Percentiles rank a stretch among this genome's conserved stretches.
These are phyloP conservation scores for Stomorhina lunata DNA, from an alignment of 2,888 invertebrate genomes.

Conservation along the genomic window DNA sequence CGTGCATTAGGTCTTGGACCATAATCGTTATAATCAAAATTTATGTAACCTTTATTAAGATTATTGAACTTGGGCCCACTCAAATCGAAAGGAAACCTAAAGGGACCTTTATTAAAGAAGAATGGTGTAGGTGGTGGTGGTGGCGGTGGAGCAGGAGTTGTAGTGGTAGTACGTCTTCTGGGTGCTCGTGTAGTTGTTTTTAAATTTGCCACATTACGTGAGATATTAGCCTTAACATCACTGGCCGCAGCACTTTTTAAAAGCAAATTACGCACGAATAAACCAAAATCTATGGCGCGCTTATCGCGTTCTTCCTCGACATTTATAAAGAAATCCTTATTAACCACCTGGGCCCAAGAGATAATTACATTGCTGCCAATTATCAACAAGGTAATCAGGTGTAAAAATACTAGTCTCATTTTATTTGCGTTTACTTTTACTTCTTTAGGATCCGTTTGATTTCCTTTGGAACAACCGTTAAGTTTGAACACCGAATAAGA, in stretches of 20 bases:
- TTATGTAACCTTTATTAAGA: conserved; percentile 47
- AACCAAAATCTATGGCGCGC: conserved; percentile 72
- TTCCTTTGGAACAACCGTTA: conserved; percentile 54
- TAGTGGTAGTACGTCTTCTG: conserved; percentile 15
- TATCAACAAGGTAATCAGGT: conserved; percentile 41
- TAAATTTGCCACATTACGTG: conserved; percentile 33
- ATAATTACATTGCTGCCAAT: conserved; percentile 31
- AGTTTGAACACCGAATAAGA: conserved; percentile 60
- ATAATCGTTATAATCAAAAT: conserved; percentile 57
- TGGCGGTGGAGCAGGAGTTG: conserved; percentile 38
- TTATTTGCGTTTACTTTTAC: background rate
- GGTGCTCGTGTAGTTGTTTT: conserved; percentile 44
- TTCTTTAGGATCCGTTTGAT: background rate
- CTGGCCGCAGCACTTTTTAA: conserved; percentile 73
- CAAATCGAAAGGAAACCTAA: conserved; percentile 56
- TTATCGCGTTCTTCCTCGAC: conserved; percentile 64
- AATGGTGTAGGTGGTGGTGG: conserved; percentile 33
- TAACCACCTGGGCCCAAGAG: background rate
- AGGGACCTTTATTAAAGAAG: conserved; percentile 42
- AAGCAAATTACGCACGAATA: conserved; percentile 72
- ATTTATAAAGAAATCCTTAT: background rate
- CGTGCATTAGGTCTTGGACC: conserved; percentile 18
- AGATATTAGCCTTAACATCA: conserved; percentile 68
- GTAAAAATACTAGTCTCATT: conserved; percentile 37
- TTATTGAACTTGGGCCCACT: conserved; percentile 41